Base-by-base conservation (phyloP, 2,113 vertebrate genomes). In the Pachyramphus minor region DNA sequence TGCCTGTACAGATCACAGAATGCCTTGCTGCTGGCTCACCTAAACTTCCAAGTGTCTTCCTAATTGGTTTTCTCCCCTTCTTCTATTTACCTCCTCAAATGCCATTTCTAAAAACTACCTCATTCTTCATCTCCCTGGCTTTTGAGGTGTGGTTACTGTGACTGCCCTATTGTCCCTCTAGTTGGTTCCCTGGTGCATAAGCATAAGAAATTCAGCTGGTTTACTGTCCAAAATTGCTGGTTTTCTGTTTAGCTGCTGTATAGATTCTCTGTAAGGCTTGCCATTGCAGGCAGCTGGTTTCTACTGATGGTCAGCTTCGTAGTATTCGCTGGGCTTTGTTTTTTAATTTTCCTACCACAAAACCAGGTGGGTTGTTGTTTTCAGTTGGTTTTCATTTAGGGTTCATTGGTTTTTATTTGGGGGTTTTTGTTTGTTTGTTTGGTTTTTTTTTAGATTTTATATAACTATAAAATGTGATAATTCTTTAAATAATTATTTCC, bases 31-130 rank as follows among this genome's bases (percentile, higher is more conserved):
- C 67, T 63, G 76, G 45, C 67, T 83, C 1, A 0, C 23, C 89
- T 69, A 18, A 89, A 19, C 52, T 88, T 88, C 75, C 37, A 80
- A 83, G 33, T 15, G 17, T 58, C 84, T 82, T 73, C 53, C 71
- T 82, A n/a, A 30, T 47, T 75, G 68, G 12, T 69, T 86, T 90
- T 89, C 55, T 84, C 84, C 44, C 50, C 30, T 83, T 45, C 59
- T 81, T 67, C 50, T 91, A 0, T 59, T 91, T 79, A 83, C 66
- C 45, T 79, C 31, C 59, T 80, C 59, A 71, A 39, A 77, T 59
- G 25, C 35, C 42, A 67, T 91, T 95, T 92, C 42, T 55, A 67
- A n/a, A 71, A 68, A 25, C 52, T 77, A 11, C 73, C 31, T 78
- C 0, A 0, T 66, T 89, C 24, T 63, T 45, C 52, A 8, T 62